Percentiles rank a stretch among this genome's conserved stretches.
phyloP scores from a whole-genome alignment of 2,797 vertebrate genomes.

The Danio kyathit region DNA sequence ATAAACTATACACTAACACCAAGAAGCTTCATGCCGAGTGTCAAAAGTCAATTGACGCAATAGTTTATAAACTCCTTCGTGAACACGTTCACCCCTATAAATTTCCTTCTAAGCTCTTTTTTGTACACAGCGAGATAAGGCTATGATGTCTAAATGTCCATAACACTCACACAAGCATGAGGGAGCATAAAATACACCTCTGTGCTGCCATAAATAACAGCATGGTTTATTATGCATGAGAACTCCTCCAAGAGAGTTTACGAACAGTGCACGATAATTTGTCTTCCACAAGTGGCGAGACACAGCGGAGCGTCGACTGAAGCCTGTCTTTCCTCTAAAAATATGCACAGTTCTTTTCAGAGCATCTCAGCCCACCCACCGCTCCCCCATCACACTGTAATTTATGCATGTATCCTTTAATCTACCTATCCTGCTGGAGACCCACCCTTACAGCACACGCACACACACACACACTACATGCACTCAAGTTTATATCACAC shows the following conservation, averaged over 20 bases:
- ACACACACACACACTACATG: conserved; percentile 6
- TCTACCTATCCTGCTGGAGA: conserved; percentile 50
- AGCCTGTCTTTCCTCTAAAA: conserved; percentile 47
- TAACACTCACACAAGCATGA: conserved; percentile 19
- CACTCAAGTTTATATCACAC: conserved; percentile 22
- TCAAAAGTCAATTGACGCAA: conserved; percentile 1
- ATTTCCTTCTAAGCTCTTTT: conserved; percentile 6
- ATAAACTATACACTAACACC: neutral
- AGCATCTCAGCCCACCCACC: conserved; percentile 58
- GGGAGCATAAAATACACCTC: conserved; percentile 4
- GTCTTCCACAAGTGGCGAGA: conserved; percentile 26
- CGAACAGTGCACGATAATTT: conserved; percentile 7
- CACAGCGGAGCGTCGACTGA: conserved; percentile 7
- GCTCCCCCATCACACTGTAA: conserved; percentile 52
- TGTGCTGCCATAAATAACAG: conserved; percentile 32
- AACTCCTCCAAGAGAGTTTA: conserved; percentile 32
- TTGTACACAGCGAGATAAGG: conserved; percentile 15
- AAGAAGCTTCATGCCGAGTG: neutral
- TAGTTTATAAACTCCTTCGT: conserved; percentile 18
- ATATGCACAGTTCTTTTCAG: conserved; percentile 43
- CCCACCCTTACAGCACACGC: conserved; percentile 11
- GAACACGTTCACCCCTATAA: neutral
- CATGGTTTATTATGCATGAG: conserved; percentile 27
- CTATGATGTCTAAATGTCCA: conserved; percentile 10
- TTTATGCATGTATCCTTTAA: conserved; percentile 60